Base-by-base conservation (phyloP, 2,888 invertebrate species). In the Hemaris fuciformis region DNA sequence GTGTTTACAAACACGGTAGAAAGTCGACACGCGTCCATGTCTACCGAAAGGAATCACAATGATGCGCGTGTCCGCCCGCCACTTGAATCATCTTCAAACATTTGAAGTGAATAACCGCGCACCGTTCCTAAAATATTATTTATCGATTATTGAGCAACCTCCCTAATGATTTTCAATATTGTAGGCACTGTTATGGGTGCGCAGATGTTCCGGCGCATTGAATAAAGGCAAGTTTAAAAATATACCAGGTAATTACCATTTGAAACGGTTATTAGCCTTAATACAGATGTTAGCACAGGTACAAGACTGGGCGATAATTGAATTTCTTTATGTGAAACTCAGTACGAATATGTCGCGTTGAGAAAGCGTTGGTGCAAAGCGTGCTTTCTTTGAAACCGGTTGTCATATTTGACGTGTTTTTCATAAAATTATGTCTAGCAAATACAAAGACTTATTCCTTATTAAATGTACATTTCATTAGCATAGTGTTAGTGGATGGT, bases 321-420 rank as follows among this genome's bases (percentile, higher is more conserved):
- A 41, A 38, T 58, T 53, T 53, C 53, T 31, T 53, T 8, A 53
- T 18, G 53, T 53, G 27, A 53, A 53, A 53, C 53, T 53, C 10
- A 53, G 67, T 63, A 72, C 70, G 68, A 71, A 78, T 79, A 79
- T 81, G 76, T 80, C 74, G 67, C 69, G 69, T 67, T 75, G 77
- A 85, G 89, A 89, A 89, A 88, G 88, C 80, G 80, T 73, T 72
- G 46, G 53, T 53, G 53, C 27, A 53, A 53, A 18, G 68, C 74
- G 73, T 82, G 79, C 85, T 88, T 87, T 84, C 84, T 83, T 81
- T 62, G 63, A 68, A 87, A 88, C 87, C 85, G 83, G 88, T 87
- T 71, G 64, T 69, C 66, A 72, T 72, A 73, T 72, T 71, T 67
- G 66, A 64, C 68, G 67, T 63, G 62, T 63, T 48, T 61, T 69